Base-by-base conservation (phyloP, 2,797 vertebrate species). In the Coregonus ussuriensis region DNA sequence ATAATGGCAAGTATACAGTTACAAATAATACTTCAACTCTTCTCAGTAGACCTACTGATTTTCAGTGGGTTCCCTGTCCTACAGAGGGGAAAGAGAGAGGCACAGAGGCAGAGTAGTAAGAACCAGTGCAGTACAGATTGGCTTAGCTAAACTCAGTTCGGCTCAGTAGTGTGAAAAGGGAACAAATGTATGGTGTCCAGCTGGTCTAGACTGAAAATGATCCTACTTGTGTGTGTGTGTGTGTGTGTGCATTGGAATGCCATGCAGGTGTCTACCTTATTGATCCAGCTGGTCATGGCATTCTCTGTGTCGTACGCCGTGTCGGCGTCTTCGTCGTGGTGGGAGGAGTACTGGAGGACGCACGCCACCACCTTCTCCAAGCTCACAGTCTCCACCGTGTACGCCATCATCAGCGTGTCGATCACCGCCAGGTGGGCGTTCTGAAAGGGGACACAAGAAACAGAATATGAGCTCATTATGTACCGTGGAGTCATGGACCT, bases 321-420 rank as follows among this genome's bases (percentile, higher is more conserved):
- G 51, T 98, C 97, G n/a, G 93, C 89, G 74, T 97, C 96, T 15
- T 66, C 29, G 73, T 95, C 92, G 74, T 95, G 91, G 81, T 93
- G 92, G 15, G 95, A 88, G 1, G 96, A 95, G 88, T 97, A 97
- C 88, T 95, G 96, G 79, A 92, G 93, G 47, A 97, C 88, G 76
- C 96, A 98, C 0, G 93, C 85, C 72, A 96, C 94, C 81, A 99
- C 97, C 79, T 98, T 98, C 86, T 98, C 97, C 51, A 93, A 88
- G 14, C 94, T 98, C 92, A 99, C 89, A 83, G 95, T 97, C 91
- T 99, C 98, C 79, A 96, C 95, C 0, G 97, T 96, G 76, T 98
- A 97, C 0, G 96, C 98, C 96, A 97, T 98, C 98, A 99, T 99
- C 67, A 99, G 90, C 0, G 96, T 95, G 89, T 99, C 98, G 0